Percentiles rank a stretch among this genome's conserved stretches.
These are phyloP conservation scores for Tonatia bakeri DNA, from an alignment of 2,113 vertebrate genomes.

Conservation along the genomic window DNA sequence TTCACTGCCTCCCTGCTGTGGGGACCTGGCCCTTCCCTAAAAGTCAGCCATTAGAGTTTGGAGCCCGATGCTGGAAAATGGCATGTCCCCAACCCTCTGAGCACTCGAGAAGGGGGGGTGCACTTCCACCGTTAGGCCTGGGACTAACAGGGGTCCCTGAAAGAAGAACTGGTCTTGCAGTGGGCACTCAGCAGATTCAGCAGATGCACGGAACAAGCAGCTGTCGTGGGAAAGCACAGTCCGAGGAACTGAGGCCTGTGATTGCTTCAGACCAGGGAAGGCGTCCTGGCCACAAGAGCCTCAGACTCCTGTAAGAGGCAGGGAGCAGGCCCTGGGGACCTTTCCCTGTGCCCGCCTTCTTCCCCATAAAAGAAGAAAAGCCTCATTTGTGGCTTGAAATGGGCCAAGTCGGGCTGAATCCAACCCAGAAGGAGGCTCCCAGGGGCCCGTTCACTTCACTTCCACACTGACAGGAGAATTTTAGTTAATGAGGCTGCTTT, in stretches of 20 bases:
- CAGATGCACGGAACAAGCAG: background rate
- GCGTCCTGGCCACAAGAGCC: background rate
- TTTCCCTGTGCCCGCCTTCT: background rate
- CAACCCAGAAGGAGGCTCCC: conserved; percentile 9
- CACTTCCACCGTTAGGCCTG: background rate
- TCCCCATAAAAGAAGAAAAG: conserved; percentile 46
- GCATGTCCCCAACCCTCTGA: rapidly evolving
- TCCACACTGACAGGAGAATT: background rate
- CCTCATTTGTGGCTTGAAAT: conserved; percentile 46
- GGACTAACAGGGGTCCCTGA: background rate
- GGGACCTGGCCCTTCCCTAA: background rate
- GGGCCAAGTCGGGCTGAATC: background rate
- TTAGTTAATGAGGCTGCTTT: background rate
- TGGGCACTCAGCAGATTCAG: background rate
- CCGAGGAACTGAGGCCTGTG: background rate
- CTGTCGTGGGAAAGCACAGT: background rate
- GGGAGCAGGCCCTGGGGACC: background rate
- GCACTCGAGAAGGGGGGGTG: rapidly evolving
- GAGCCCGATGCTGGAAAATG: background rate
- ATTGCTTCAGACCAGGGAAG: background rate
- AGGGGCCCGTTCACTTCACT: background rate
- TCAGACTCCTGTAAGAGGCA: background rate
- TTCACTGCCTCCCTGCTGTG: background rate
- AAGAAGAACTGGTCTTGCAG: background rate
- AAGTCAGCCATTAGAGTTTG: background rate